Evolutionary conservation across 2,888 invertebrate species (phyloP), one percentile per base, ranked within the genome.

Genomic region (Agrilus biguttatus): DNA sequence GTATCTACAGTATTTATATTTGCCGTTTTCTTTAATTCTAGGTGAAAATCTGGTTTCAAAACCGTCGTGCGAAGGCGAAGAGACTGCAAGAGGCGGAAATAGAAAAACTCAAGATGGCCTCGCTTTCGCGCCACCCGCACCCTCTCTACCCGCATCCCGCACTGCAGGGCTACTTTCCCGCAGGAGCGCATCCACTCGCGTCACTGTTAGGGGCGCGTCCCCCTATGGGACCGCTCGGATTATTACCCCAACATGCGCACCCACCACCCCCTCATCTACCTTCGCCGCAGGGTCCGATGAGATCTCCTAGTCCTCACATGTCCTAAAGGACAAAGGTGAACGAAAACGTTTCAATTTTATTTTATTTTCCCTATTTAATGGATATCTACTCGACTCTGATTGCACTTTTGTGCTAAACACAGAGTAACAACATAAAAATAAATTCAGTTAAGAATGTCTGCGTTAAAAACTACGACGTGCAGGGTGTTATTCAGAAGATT

Each of bases 11-110:
- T n/a, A n/a, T n/a, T 17, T 17, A 17, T 17, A 17, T 17, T 17
- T 17, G 2, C 17, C 17, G 17, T 17, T 17, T 17, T 17, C 3
- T 19, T 95, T 95, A 69, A 36, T 59, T 70, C 0, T 78, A 85
- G 75, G 82, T 83, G 50, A 80, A 80, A 63, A 80, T 80, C 54
- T 80, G 79, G 79, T 79, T 80, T 61, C 79, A 79, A 65, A 80
- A 80, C 55, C 75, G 86, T 63, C 74, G 89, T 39, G 96, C 96
- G 52, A 97, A 97, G 69, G 92, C 92, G 60, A 97, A 97, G 72
- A 75, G 97, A 21, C 75, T 96, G 8, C 93, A 95, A 69, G 95
- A 97, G 62, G 96, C 92, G 2, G 92, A 92, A 67, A 77, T 92
- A 54, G 92, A 93, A 67, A 91, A 92, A 63, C 73, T 95, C 60